Evolutionary conservation across 2,113 vertebrate genomes (phyloP).

Genomic region (Lasiurus borealis): DNA sequence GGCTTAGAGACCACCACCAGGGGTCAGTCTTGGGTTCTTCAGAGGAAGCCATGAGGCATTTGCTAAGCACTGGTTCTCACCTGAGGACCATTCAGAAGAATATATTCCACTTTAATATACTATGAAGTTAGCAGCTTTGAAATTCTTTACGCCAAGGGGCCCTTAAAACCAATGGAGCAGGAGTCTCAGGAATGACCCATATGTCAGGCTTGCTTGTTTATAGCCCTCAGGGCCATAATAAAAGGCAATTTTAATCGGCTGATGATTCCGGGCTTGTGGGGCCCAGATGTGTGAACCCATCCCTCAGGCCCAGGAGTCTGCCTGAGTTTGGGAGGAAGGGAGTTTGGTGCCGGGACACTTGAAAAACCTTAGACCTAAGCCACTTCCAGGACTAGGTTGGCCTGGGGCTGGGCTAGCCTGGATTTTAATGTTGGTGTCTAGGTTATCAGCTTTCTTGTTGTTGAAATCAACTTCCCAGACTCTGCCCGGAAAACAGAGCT

Average conservation of each 20-base stretch:
- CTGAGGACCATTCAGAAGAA: constrained; percentile 74
- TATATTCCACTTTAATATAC: constrained; percentile 81
- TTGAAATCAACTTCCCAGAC: background rate
- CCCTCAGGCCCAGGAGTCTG: background rate
- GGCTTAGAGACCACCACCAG: constrained; percentile 68
- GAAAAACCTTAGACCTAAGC: background rate
- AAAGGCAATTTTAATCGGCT: constrained; percentile 54
- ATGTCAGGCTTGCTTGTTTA: constrained; percentile 70
- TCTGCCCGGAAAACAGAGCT: background rate
- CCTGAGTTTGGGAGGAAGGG: background rate
- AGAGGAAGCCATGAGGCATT: constrained; percentile 41
- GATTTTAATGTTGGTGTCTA: background rate
- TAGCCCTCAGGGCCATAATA: constrained; percentile 58
- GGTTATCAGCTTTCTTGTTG: background rate
- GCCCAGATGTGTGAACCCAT: background rate
- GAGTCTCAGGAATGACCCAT: constrained; percentile 73
- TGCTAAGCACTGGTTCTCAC: constrained; percentile 56
- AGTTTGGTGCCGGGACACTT: background rate
- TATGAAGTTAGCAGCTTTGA: constrained; percentile 74
- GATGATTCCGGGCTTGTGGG: constrained; percentile 48
- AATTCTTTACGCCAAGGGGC: constrained; percentile 74
- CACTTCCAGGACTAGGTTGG: background rate
- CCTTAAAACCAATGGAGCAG: constrained; percentile 74
- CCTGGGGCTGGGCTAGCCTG: background rate
- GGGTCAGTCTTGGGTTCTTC: constrained; percentile 79